Base-by-base conservation (phyloP, 2,888 invertebrate genomes). In the Alentia gelatinosa region DNA sequence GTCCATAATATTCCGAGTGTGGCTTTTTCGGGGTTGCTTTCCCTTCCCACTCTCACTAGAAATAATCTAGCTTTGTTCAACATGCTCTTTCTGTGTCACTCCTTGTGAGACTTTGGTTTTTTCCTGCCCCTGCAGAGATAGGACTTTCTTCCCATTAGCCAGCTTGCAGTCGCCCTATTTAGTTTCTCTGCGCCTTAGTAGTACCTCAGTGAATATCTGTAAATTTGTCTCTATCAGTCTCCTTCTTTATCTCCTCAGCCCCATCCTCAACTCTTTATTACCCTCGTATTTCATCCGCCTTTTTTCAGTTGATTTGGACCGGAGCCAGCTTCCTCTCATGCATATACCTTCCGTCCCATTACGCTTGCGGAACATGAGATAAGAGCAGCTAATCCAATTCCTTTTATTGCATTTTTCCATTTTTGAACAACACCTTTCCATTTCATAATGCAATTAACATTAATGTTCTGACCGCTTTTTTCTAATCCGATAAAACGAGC, bases 371-470 rank as follows among this genome's bases (percentile, higher is more conserved):
- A 79, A 39, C 79, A 79, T 39, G 37, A 79, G 79, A 79, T 79
- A 79, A 79, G 79, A 35, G 39, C 26, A 79, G 79, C 79, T 39
- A 79, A 79, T 79, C 79, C 79, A 79, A 35, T 79, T 79, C 39
- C 79, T 79, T 35, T 79, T 79, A 79, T 79, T 79, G 79, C 79
- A 79, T 79, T 79, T 74, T 39, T 79, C 79, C 39, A 79, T 79
- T 79, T 79, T 79, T 79, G 79, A 79, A 79, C 79, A 79, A 79
- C 79, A 79, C 79, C 79, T 79, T 79, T 79, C 79, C 79, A 79
- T 79, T 79, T 79, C 79, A 39, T 79, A 79, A 79, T 79, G 79
- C 79, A 79, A 79, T 79, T 79, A 79, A 79, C 79, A 79, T 79
- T 79, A 79, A 79, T 79, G 79, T 39, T 79, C 79, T 4, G 39